These are phyloP conservation scores for Thunnus albacares DNA, from an alignment of 2,797 vertebrate genomes.

Conservation along the genomic window DNA sequence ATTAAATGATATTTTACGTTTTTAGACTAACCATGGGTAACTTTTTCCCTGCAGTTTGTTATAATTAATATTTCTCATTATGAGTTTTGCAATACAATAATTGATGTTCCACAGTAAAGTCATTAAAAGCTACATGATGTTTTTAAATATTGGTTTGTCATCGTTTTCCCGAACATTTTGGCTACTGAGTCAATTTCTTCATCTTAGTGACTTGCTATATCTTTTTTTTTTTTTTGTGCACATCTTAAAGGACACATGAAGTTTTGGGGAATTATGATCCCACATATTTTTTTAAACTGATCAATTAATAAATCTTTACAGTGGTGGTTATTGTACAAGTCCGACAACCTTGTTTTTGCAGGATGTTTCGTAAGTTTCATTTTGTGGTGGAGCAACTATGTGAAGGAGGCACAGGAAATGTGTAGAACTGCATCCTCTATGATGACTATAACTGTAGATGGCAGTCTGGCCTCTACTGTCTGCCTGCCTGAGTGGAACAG, in stretches of 20 bases:
- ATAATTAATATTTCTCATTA: constrained; percentile 83
- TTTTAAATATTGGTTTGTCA: constrained; percentile 48
- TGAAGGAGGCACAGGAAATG: not conserved
- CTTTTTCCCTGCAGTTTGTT: constrained; percentile 70
- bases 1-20: constrained; percentile 80
- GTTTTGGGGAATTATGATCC: not conserved
- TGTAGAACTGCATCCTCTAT: constrained; percentile 2
- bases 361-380: not conserved
- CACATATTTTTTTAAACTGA: constrained; percentile 10
- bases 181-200: constrained; percentile 18
- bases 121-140: constrained; percentile 71
- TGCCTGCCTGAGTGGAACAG: constrained; percentile 32
- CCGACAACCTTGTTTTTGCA: not conserved
- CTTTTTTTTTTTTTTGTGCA: not conserved
- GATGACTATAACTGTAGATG: constrained; percentile 58
- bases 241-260: constrained; percentile 1
- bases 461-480: constrained; percentile 57
- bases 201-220: constrained; percentile 3
- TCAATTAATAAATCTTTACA: not conserved
- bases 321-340: not conserved
- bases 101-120: constrained; percentile 72
- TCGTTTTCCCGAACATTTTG: constrained; percentile 41
- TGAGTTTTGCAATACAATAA: constrained; percentile 74
- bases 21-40: constrained; percentile 75
- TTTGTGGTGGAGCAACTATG: constrained; percentile 10